phyloP scores from a whole-genome alignment of 2,797 vertebrate genomes.

The Malurus splendens region DNA sequence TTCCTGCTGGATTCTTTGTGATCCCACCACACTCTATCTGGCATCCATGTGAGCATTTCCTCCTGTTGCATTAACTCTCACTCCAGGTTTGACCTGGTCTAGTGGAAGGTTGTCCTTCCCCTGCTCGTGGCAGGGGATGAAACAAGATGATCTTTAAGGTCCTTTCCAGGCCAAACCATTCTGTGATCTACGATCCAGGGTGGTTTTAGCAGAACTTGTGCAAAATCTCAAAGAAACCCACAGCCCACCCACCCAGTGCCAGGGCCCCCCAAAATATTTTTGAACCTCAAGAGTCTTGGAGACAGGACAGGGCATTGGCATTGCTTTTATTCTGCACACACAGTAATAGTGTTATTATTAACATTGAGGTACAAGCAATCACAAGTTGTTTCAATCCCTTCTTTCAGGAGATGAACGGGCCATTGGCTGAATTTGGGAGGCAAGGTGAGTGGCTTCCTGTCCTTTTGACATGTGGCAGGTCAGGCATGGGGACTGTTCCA shows the following conservation, averaged over 20 bases:
- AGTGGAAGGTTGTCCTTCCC: neutral
- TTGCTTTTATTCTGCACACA: neutral
- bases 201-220: neutral
- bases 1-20: neutral
- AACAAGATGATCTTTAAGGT: neutral
- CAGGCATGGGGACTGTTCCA: neutral
- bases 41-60: no score
- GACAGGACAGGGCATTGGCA: neutral
- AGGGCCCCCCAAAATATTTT: neutral
- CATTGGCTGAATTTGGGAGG: constrained; percentile 82
- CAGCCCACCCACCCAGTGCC: neutral
- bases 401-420: constrained; percentile 75
- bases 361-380: neutral
- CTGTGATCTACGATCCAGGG: neutral
- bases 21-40: neutral
- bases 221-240: neutral
- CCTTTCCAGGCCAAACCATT: neutral
- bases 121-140: neutral
- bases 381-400: neutral
- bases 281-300: fast-evolving
- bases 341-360: neutral
- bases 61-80: neutral
- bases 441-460: constrained; percentile 76
- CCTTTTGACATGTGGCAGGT: neutral
- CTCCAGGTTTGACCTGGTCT: neutral